phyloP scores from a whole-genome alignment of 2,888 invertebrate species.

The Atrina japonica region DNA sequence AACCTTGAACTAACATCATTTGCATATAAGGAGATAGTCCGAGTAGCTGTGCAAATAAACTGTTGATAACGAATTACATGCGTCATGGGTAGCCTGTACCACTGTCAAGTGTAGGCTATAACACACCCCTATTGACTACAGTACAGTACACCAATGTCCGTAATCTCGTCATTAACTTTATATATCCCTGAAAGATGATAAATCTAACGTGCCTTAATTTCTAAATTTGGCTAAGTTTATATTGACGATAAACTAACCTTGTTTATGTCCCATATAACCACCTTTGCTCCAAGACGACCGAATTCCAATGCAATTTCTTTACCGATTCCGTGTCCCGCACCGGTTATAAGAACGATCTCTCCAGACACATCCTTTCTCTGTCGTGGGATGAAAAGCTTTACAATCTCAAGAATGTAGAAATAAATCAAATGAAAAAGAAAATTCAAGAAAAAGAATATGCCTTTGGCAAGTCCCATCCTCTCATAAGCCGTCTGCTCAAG shows the following conservation, averaged over 20 bases:
- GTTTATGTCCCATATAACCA: conserved; percentile 75
- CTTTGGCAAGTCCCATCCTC: neutral
- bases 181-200: no score
- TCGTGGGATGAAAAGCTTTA: conserved; percentile 54
- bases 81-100: no score
- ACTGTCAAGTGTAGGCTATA: no score
- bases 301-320: conserved; percentile 71
- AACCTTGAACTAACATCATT: no score
- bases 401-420: conserved; percentile 45
- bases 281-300: conserved; percentile 62
- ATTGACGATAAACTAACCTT: conserved; percentile 69
- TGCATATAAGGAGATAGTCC: no score
- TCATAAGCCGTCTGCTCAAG: neutral
- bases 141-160: no score
- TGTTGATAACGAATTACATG: no score
- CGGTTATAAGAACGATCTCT: conserved; percentile 72
- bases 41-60: no score
- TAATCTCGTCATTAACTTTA: no score
- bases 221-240: no score
- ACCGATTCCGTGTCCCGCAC: conserved; percentile 76
- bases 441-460: neutral
- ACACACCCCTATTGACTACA: no score
- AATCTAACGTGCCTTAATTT: no score
- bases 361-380: conserved; percentile 64
- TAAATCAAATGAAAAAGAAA: conserved; percentile 51